Conservation (phyloP, 2,113 vertebrate species). For the Chrysemys picta region DNA sequence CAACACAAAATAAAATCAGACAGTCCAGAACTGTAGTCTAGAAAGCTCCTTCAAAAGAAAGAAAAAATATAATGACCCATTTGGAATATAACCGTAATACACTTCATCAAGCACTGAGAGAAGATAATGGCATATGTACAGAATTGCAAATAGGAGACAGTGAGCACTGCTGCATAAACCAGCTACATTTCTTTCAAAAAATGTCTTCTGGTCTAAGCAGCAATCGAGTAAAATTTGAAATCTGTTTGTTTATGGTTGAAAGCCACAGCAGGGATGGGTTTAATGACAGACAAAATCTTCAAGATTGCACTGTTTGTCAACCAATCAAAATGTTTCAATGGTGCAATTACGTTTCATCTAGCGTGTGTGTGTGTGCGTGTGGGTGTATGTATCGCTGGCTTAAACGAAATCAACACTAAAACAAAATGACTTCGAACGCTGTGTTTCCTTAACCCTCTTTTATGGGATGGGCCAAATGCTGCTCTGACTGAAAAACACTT, state of each 20-base stretch:
- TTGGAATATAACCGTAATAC: neutral
- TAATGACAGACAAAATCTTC: neutral
- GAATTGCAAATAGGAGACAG: neutral
- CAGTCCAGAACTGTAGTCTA: neutral
- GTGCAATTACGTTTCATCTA: neutral
- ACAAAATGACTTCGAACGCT: neutral
- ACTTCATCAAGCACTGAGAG: neutral
- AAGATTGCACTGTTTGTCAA: neutral
- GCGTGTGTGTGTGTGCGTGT: neutral
- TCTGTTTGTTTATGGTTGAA: neutral
- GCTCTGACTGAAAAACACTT: neutral
- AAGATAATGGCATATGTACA: neutral
- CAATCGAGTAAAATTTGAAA: neutral
- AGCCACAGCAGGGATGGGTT: neutral
- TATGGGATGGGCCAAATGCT: neutral
- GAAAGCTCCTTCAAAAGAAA: neutral
- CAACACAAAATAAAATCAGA: neutral
- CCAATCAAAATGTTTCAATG: rapidly evolving
- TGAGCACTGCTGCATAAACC: neutral
- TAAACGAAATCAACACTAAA: neutral
- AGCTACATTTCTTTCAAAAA: neutral
- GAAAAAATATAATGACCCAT: slow-evolving; percentile 10
- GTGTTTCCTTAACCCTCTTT: neutral
- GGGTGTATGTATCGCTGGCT: neutral
- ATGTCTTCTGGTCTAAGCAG: neutral